phyloP scores from a whole-genome alignment of 2,113 vertebrate genomes.

The Gulo gulo region DNA sequence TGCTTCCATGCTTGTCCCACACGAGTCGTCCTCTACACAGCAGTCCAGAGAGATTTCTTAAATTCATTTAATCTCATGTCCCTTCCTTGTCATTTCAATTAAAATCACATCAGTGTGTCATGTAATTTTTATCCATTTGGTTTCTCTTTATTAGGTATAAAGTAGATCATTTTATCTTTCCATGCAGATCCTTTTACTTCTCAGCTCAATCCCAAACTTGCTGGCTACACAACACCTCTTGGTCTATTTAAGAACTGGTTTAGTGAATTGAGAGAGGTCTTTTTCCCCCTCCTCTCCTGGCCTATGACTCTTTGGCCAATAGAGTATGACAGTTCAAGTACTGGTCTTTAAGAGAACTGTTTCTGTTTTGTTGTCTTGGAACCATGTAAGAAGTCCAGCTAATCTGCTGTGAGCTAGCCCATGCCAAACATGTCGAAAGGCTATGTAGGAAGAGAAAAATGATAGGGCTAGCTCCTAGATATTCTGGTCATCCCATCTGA shows the following conservation, averaged over 20 bases:
- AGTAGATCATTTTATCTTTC: not conserved
- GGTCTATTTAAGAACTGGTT: not conserved
- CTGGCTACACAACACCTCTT: not conserved
- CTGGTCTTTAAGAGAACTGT: not conserved
- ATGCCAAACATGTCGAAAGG: not conserved
- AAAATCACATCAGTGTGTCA: not conserved
- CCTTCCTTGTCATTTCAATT: not conserved
- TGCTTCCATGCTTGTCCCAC: not conserved
- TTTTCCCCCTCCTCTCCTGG: not conserved
- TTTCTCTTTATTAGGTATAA: not conserved
- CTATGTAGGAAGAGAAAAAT: not conserved
- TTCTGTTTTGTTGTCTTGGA: not conserved
- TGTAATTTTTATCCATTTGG: not conserved
- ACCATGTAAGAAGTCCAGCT: not conserved
- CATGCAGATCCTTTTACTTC: not conserved
- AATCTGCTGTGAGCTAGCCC: not conserved
- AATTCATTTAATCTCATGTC: not conserved
- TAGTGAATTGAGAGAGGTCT: not conserved
- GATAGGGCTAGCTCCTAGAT: too few relatives aligned
- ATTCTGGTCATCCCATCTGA: not conserved
- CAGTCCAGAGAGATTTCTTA: not conserved
- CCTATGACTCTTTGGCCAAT: not conserved
- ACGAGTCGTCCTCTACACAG: not conserved
- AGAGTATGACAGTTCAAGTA: not conserved
- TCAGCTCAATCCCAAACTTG: not conserved